These are phyloP conservation scores for Nyctalus aviator DNA, from an alignment of 2,797 vertebrate species.

Conservation along the genomic window DNA sequence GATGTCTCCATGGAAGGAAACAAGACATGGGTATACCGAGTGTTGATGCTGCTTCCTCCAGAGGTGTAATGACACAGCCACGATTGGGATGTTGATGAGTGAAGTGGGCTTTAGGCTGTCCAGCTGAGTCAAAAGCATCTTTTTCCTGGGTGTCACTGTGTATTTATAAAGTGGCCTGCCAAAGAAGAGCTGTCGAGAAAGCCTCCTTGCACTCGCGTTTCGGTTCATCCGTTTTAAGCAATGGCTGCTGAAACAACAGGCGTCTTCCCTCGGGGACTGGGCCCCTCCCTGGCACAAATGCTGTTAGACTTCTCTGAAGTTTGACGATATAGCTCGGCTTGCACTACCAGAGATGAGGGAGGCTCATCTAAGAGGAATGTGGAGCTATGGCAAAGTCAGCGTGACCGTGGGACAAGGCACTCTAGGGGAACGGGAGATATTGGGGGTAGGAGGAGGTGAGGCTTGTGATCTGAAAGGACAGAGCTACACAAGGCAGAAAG, in stretches of 20 bases:
- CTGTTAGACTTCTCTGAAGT: neutral
- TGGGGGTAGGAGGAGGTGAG: neutral
- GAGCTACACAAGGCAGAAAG: neutral
- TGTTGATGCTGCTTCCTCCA: neutral
- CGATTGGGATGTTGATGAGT: neutral
- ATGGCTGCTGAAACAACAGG: neutral
- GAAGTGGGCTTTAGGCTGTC: neutral
- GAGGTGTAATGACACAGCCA: neutral
- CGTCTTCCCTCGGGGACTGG: neutral
- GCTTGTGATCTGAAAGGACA: neutral
- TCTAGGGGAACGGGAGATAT: neutral
- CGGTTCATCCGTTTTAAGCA: neutral
- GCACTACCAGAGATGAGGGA: neutral
- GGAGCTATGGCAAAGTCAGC: neutral
- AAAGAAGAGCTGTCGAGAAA: neutral
- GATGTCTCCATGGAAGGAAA: neutral
- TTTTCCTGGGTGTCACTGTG: neutral
- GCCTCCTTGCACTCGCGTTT: neutral
- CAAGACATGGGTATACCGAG: no score
- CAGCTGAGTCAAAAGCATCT: neutral
- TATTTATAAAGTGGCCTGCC: neutral
- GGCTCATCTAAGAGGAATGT: neutral
- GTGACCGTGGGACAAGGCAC: neutral
- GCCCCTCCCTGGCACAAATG: neutral
- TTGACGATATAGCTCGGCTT: neutral